Conservation (phyloP, 2,797 vertebrate species). For the Labeo calbasu region DNA sequence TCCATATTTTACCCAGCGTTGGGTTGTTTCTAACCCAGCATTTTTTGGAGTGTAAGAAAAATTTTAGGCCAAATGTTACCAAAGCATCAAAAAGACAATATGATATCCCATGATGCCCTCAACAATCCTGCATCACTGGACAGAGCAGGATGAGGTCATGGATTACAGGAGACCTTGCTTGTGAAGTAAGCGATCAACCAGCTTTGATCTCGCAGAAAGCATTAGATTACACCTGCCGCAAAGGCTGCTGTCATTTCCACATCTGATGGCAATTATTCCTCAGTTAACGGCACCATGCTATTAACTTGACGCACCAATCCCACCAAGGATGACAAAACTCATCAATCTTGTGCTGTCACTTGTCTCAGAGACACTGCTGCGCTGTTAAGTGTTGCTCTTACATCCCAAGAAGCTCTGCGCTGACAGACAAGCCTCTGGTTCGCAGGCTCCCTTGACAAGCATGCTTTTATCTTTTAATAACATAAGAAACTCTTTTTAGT, state of each 20-base stretch:
- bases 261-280: conserved; percentile 69
- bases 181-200: conserved; percentile 24
- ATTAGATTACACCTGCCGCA: conserved; percentile 65
- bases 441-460: conserved; percentile 60
- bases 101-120: conserved; percentile 10
- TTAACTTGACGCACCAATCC: conserved; percentile 65
- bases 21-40: no score
- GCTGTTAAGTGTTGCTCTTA: conserved; percentile 42
- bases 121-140: conserved; percentile 16
- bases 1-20: no score
- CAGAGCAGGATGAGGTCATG: conserved; percentile 33
- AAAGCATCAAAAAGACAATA: neutral
- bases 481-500: conserved; percentile 63
- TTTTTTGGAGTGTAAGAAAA: no score
- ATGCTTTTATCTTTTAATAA: conserved; percentile 75
- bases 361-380: conserved; percentile 13
- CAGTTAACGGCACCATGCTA: conserved; percentile 56
- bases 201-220: conserved; percentile 33
- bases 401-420: conserved; percentile 34
- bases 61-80: conserved; percentile 3
- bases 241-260: conserved; percentile 52
- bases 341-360: conserved; percentile 73
- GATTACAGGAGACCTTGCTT: conserved; percentile 37
- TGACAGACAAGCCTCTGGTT: conserved; percentile 39
- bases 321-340: conserved; percentile 69